These are phyloP conservation scores for Dicerorhinus sumatrensis DNA, from an alignment of 2,113 vertebrate species.

Conservation along the genomic window DNA sequence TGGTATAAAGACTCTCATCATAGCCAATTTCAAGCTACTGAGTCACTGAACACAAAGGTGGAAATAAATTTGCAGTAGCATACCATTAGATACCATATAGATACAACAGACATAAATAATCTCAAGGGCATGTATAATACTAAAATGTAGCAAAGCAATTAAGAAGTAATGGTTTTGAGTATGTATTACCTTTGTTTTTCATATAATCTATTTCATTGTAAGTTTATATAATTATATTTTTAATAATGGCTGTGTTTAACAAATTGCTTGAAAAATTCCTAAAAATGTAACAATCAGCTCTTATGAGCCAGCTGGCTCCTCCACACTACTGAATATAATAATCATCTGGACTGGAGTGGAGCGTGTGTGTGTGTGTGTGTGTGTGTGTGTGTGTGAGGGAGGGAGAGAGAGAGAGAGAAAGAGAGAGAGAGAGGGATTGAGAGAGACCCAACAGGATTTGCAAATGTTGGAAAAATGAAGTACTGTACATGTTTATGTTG, in stretches of 20 bases:
- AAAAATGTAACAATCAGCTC: background rate
- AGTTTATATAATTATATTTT: constrained; percentile 24
- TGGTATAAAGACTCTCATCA: background rate
- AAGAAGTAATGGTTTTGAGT: background rate
- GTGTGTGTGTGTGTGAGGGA: background rate
- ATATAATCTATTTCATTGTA: background rate
- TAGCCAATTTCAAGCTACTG: background rate
- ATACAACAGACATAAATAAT: background rate
- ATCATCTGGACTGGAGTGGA: background rate
- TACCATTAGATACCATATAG: background rate
- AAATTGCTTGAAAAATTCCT: background rate
- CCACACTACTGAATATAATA: background rate
- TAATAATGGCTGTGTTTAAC: constrained; percentile 1
- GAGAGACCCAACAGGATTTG: background rate
- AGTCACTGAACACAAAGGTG: background rate
- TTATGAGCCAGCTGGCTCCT: background rate
- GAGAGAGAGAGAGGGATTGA: background rate
- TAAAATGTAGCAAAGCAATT: constrained; percentile 17
- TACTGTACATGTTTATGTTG: background rate
- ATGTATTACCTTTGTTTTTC: constrained; percentile 15
- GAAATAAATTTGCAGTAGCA: background rate
- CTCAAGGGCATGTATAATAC: background rate
- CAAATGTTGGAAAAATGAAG: constrained; percentile 40
- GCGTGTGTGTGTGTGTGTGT: background rate
- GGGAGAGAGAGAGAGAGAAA: no score